Evolutionary conservation across 2,888 invertebrate species (phyloP).

Genomic region (Callyntrura sp.): DNA sequence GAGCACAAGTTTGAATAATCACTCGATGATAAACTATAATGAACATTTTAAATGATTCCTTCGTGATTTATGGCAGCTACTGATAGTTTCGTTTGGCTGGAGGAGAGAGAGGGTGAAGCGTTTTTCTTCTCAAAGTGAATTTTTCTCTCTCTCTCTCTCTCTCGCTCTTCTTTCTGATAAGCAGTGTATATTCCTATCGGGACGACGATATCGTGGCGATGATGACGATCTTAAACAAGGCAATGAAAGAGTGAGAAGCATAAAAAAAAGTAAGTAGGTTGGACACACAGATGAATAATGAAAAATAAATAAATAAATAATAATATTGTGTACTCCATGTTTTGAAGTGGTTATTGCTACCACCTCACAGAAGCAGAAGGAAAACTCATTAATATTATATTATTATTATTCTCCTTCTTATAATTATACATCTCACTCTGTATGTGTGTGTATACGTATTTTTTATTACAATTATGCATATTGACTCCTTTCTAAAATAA

Average conservation of each 20-base stretch:
- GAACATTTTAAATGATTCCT: slow-evolving; percentile 67
- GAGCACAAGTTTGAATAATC: slow-evolving; percentile 59
- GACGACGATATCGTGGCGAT: slow-evolving; percentile 39
- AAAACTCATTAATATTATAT: no score
- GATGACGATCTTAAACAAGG: slow-evolving; percentile 55
- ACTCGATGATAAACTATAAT: slow-evolving; percentile 75
- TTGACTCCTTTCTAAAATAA: slow-evolving; percentile 1
- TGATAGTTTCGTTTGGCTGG: slow-evolving; percentile 39
- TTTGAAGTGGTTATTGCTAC: slow-evolving; percentile 26
- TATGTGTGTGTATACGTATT: no score
- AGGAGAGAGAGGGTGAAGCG: slow-evolving; percentile 2
- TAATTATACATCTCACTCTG: neutral
- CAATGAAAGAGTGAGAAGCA: slow-evolving; percentile 62
- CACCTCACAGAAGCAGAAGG: neutral
- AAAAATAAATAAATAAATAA: slow-evolving; percentile 30
- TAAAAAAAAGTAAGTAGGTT: slow-evolving; percentile 54
- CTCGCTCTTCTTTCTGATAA: slow-evolving; percentile 44
- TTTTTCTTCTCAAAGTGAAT: slow-evolving; percentile 51
- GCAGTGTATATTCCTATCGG: neutral
- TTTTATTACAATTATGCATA: neutral
- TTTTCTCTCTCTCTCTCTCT: no score
- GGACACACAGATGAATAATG: slow-evolving; percentile 48
- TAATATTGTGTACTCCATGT: neutral
- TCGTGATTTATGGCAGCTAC: slow-evolving; percentile 75
- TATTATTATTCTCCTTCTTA: no score